phyloP scores from a whole-genome alignment of 2,888 invertebrate species.

The Eupithecia tripunctaria region DNA sequence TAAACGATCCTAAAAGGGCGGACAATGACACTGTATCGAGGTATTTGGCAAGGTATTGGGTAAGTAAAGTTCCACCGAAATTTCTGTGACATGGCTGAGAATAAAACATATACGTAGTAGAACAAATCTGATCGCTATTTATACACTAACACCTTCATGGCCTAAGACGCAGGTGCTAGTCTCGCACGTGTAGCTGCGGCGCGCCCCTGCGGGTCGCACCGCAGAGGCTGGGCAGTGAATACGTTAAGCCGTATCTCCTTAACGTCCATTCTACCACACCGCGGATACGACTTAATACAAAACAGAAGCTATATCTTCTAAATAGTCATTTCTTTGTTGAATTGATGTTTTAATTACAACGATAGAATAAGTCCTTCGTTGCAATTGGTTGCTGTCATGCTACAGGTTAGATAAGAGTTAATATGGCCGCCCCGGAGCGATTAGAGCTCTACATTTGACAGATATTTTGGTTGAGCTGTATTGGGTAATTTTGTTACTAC shows the following conservation, averaged over 20 bases:
- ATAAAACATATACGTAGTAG: not conserved
- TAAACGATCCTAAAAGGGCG: not conserved
- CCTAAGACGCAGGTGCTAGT: too few species aligned
- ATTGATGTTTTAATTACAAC: too few species aligned
- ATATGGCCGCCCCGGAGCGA: not conserved
- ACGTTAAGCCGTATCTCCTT: too few species aligned
- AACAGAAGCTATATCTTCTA: too few species aligned
- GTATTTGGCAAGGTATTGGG: constrained; percentile 5
- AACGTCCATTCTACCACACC: too few species aligned
- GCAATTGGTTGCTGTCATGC: not conserved
- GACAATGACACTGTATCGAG: not conserved
- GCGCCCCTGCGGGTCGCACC: too few species aligned
- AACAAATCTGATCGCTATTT: not conserved
- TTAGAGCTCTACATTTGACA: not conserved
- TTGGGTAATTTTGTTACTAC: constrained; percentile 5
- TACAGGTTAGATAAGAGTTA: not conserved
- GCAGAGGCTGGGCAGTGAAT: too few species aligned
- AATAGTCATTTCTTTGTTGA: too few species aligned
- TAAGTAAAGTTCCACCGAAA: not conserved
- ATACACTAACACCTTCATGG: too few species aligned
- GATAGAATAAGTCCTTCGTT: too few species aligned
- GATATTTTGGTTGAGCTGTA: not conserved
- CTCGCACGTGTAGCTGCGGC: too few species aligned
- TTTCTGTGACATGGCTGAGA: not conserved
- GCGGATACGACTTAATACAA: too few species aligned